phyloP scores from a whole-genome alignment of 2,113 vertebrate species.

The Morone chrysops region DNA sequence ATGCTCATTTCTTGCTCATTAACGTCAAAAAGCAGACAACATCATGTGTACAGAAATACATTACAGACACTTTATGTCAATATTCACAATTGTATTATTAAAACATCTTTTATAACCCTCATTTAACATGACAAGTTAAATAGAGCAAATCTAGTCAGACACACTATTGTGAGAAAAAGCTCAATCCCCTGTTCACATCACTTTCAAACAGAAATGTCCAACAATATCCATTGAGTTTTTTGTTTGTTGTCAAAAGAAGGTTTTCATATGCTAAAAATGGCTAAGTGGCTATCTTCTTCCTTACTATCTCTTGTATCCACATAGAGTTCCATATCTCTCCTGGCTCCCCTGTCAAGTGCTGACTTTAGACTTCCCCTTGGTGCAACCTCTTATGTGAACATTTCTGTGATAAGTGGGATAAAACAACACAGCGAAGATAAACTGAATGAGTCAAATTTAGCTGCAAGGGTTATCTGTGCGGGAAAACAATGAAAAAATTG shows the following conservation, averaged over 20 bases:
- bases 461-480: slow-evolving; percentile 53
- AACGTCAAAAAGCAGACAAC: too few species aligned
- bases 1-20: background rate
- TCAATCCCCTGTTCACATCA: slow-evolving; percentile 19
- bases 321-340: slow-evolving; percentile 64
- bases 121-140: background rate
- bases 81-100: background rate
- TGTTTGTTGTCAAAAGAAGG: slow-evolving; percentile 50
- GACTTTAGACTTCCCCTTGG: slow-evolving; percentile 62
- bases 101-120: background rate
- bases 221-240: slow-evolving; percentile 53
- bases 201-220: slow-evolving; percentile 9
- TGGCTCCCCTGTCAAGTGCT: slow-evolving; percentile 59
- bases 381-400: slow-evolving; percentile 43
- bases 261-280: slow-evolving; percentile 67
- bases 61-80: background rate
- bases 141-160: background rate
- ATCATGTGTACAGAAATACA: too few species aligned
- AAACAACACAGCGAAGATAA: slow-evolving; percentile 73
- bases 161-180: slow-evolving; percentile 36
- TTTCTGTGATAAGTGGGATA: slow-evolving; percentile 68
- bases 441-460: slow-evolving; percentile 68
- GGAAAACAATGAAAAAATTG: slow-evolving; percentile 41
- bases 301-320: slow-evolving; percentile 55
- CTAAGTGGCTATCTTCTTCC: slow-evolving; percentile 42